Base-by-base conservation (phyloP, 2,888 invertebrate genomes). In the Phengaris arion region DNA sequence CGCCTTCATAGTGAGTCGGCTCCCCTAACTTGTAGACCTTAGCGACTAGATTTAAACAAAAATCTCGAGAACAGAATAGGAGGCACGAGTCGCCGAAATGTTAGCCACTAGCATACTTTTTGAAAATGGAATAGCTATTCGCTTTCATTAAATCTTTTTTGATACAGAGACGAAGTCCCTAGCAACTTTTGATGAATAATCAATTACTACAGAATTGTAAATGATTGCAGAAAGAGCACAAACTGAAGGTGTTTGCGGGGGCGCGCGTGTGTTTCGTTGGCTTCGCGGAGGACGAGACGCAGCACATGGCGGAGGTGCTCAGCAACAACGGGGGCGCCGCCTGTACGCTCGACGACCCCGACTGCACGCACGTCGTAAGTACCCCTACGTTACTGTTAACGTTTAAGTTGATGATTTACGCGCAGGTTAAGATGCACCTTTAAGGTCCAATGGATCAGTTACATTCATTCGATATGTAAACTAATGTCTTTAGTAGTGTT, bases 301-400 rank as follows among this genome's bases (percentile, higher is more conserved):
- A 95, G 84, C 98, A 98, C 87, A 98, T 99, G 98, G 96, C 96
- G 78, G 98, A 98, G 86, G 96, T 98, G 81, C 94, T 98, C 77
- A 94, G 96, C 82, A 96, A 96, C 85, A 98, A 98, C 92, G 98
- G 97, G 83, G 98, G 98, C 76, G 96, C 96, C 79, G 94, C 96
- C 78, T 95, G 96, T 78, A 95, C 95, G 68, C 93, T 96, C 80
- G 97, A 97, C 82, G 98, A 98, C 94, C 95, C 96, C 35, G 95
- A 95, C 85, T 98, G 98, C 88, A 97, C 98, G 68, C 99, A 99
- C 93, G 96, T 99, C 89, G 98, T 99, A 94, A 96, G 97, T 95
- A 82, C 75, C 10, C 9, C 9, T 51, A 51, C 22, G 8, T 6
- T 69, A 55, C 35, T 4, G 68, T n/a, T 13, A 15, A n/a, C 13